phyloP scores from a whole-genome alignment of 2,113 vertebrate genomes.

The Thinocorus orbignyianus region DNA sequence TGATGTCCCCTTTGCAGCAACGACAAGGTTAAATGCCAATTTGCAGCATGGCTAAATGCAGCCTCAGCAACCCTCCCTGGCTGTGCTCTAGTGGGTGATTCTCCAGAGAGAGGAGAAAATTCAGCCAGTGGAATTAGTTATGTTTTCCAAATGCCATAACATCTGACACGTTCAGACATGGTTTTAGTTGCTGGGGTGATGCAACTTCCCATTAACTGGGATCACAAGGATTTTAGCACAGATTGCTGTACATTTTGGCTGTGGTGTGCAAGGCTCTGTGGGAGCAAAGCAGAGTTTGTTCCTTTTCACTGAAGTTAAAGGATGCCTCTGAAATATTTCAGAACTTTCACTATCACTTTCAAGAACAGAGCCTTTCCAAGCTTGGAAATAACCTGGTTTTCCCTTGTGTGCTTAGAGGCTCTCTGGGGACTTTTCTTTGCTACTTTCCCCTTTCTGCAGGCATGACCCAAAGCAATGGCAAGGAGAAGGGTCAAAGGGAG shows the following conservation, averaged over 20 bases:
- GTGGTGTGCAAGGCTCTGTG: background rate
- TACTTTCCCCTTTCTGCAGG: background rate
- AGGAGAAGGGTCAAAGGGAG: background rate
- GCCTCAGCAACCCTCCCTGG: background rate
- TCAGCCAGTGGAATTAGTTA: background rate
- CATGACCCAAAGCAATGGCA: background rate
- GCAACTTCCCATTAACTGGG: background rate
- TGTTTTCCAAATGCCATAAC: background rate
- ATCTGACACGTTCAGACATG: background rate
- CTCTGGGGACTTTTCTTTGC: background rate
- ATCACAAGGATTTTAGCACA: background rate
- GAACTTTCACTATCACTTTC: background rate
- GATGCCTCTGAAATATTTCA: background rate
- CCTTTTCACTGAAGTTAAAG: background rate
- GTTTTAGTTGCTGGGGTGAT: background rate
- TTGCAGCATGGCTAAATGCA: background rate
- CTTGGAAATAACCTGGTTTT: conserved; percentile 13
- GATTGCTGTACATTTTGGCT: background rate
- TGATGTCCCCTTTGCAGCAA: background rate
- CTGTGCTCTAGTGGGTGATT: background rate
- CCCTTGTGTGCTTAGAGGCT: background rate
- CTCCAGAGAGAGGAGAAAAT: background rate
- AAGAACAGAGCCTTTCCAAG: background rate
- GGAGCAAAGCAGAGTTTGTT: background rate
- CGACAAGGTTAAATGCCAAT: background rate